Base-by-base conservation (phyloP, 2,797 vertebrate species). In the Champsocephalus gunnari region DNA sequence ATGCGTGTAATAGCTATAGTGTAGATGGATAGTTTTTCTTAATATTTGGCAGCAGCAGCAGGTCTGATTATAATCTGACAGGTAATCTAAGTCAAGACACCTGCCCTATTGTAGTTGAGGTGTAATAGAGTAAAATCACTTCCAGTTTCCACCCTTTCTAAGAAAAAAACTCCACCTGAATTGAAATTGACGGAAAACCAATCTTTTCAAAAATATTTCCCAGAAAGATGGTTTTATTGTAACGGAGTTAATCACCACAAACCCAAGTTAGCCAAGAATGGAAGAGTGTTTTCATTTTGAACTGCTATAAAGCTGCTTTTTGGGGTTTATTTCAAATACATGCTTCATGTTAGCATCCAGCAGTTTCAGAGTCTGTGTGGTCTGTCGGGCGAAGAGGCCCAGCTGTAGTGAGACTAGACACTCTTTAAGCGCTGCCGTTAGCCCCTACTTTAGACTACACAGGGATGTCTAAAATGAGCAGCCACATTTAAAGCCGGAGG, bases 11-110 rank as follows among this genome's bases (percentile, higher is more conserved):
- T 62, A 69, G 60, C 59, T 56, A 75, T 59, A 61, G 57, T 77
- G 60, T 59, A 55, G 9, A 34, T 64, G 63, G 68, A 73, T 61
- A 59, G 28, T 28, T 68, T 75, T 84, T 62, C 62, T 67, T n/a
- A 62, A 76, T 73, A 73, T 83, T 73, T 87, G 75, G 81, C 85
- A 87, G 75, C 71, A 85, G 74, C 71, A 85, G 74, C 57, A 66
- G 57, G 71, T 69, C 61, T 80, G 51, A 79, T 12, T 8, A 61
- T 82, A 88, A 89, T 92, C 88, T 87, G 83, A 55, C 24, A 12
- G 54, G 91, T 92, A 92, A 92, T 92, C 87, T 85, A 72, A 89
- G 59, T 83, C 81, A 71, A 70, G 80, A 86, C 88, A 92, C 85
- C 88, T 87, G 84, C 44, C 55, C 84, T 84, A 80, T 83, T 92